A percentile compares a stretch with the other conserved stretches of the same genome.
Conservation (phyloP, 1,140 invertebrate genomes). For the honey bee (Apis mellifera) region Amel_HAv3.1 CM009941.2:13420501-13421000, state of each 20-base stretch:
- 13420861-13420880: background rate
- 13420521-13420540: background rate
- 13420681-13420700: background rate
- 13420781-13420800: background rate
- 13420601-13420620: background rate
- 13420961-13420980: background rate
- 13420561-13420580: no score
- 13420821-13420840: background rate
- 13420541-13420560: background rate
- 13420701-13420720: no score
- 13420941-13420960: background rate
- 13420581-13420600: background rate
- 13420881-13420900: background rate
- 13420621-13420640: background rate
- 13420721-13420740: no score
- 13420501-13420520: background rate
- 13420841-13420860: background rate
- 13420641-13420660: background rate
- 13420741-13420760: background rate
- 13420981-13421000: background rate
- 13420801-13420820: background rate
- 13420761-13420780: no score
- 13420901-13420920: background rate
- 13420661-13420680: background rate
- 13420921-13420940: background rate